phyloP scores from a whole-genome alignment of 2,113 vertebrate genomes.

The Chelonoidis abingdonii region DNA sequence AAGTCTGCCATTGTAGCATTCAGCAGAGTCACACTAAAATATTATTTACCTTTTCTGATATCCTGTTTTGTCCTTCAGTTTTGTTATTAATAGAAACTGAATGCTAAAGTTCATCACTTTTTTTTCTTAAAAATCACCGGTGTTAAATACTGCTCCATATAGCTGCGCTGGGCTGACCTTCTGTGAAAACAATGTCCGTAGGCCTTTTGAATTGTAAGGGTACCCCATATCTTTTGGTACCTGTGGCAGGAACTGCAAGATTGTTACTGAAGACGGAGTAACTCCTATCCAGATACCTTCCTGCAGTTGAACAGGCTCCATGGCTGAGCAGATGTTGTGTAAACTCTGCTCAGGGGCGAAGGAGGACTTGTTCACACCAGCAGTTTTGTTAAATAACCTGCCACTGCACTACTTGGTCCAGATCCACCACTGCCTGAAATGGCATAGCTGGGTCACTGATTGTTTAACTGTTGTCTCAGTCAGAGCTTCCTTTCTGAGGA shows the following conservation, averaged over 20 bases:
- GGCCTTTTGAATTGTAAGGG: accelerated
- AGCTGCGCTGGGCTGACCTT: background rate
- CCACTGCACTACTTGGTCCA: background rate
- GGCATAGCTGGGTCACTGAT: background rate
- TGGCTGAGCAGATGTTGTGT: background rate
- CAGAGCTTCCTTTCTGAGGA: background rate
- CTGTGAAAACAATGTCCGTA: background rate
- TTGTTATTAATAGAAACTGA: background rate
- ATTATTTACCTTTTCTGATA: background rate
- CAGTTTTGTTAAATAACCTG: background rate
- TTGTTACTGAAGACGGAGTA: background rate
- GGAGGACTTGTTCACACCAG: background rate
- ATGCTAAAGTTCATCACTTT: background rate
- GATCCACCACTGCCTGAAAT: background rate
- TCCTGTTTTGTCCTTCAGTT: conserved; percentile 25
- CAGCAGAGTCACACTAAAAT: conserved; percentile 4
- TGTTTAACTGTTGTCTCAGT: background rate
- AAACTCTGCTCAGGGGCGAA: background rate
- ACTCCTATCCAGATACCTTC: background rate
- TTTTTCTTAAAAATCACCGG: background rate
- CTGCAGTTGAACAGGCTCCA: background rate
- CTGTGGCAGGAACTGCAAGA: background rate
- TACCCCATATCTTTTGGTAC: background rate
- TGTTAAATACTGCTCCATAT: background rate
- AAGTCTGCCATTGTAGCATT: background rate